Evolutionary conservation across 2,888 invertebrate genomes (phyloP).

Genomic region (Drosophila paranaensis): DNA sequence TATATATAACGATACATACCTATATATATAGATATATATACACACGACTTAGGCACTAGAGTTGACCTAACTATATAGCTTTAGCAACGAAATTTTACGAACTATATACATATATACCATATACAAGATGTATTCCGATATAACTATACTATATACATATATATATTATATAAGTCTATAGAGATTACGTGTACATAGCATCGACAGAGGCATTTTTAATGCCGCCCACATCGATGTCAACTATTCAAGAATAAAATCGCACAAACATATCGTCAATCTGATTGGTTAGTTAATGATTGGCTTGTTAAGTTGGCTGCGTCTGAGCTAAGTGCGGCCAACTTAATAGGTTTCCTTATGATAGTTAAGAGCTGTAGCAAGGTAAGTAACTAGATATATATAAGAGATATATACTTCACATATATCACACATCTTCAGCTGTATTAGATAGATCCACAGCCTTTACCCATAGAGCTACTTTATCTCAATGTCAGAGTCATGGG

Average conservation of each 20-base stretch:
- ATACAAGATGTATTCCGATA: constrained; percentile 44
- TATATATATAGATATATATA: constrained; percentile 10
- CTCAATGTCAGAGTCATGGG: too few species aligned
- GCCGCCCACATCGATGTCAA: constrained; percentile 21
- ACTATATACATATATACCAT: constrained; percentile 58
- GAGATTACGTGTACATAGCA: constrained; percentile 38
- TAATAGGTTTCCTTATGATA: too few species aligned
- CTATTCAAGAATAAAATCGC: constrained; percentile 52
- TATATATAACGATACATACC: constrained; percentile 32
- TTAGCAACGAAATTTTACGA: constrained; percentile 58
- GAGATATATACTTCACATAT: background rate
- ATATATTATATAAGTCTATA: constrained; percentile 32
- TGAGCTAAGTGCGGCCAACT: background rate
- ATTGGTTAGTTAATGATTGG: background rate
- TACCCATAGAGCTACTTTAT: too few species aligned
- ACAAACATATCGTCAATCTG: constrained; percentile 49
- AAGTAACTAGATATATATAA: background rate
- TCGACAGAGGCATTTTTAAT: constrained; percentile 14
- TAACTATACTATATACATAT: constrained; percentile 39
- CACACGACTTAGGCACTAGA: constrained; percentile 37
- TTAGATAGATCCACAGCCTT: background rate
- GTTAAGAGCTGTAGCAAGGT: too few species aligned
- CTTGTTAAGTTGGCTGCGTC: too few species aligned
- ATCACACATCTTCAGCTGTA: too few species aligned
- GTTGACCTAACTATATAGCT: constrained; percentile 43